phyloP scores from a whole-genome alignment of 37 sponge, comb jelly and placozoan species.

The Chondrosia reniformis region DNA sequence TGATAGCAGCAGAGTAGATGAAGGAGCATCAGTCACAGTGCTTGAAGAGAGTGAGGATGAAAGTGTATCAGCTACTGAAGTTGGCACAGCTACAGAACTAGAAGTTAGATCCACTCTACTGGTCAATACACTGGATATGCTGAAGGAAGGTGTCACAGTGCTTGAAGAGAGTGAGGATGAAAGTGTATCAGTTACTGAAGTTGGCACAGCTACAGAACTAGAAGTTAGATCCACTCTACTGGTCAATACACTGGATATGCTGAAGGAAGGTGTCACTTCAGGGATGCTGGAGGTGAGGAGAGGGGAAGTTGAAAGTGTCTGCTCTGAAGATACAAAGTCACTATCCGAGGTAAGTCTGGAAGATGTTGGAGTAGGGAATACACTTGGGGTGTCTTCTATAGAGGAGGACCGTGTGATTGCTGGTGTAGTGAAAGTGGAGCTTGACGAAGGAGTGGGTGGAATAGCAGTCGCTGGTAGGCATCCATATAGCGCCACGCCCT shows the following conservation, averaged over 20 bases:
- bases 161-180: too few relatives aligned
- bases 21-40: not conserved
- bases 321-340: not conserved
- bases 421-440: not conserved
- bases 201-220: not conserved
- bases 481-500: constrained; percentile 51
- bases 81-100: not conserved
- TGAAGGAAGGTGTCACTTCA: too few relatives aligned
- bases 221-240: too few relatives aligned
- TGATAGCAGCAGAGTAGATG: not conserved
- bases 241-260: too few relatives aligned
- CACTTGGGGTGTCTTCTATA: not conserved
- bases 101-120: too few relatives aligned
- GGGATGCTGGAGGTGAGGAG: not conserved
- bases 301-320: not conserved
- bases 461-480: constrained; percentile 12
- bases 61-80: not conserved
- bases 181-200: not conserved
- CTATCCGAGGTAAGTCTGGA: not conserved
- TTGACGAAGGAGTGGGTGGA: not conserved
- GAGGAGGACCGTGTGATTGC: not conserved
- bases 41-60: not conserved
- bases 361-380: not conserved
- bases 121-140: too few relatives aligned
- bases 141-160: too few relatives aligned